phyloP scores from a whole-genome alignment of 2,113 vertebrate species.

The Dromiciops gliroides region DNA sequence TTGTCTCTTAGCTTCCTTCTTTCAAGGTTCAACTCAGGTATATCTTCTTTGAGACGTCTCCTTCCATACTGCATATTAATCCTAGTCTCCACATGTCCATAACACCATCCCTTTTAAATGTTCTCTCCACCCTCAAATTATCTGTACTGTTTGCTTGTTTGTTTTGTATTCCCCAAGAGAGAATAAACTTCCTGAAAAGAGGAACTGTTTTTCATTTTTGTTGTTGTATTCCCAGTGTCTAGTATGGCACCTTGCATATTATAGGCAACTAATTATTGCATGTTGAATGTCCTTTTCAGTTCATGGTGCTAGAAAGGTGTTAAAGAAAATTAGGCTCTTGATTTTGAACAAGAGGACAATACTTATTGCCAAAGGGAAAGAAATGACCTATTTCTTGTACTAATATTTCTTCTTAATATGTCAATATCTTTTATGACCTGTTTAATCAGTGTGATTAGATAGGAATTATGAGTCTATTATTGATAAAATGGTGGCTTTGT shows the following conservation, averaged over 20 bases:
- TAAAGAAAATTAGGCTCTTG: conserved; percentile 52
- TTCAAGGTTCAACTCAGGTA: neutral
- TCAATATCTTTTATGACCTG: neutral
- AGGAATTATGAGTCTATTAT: conserved; percentile 23
- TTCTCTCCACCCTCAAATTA: neutral
- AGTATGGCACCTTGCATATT: neutral
- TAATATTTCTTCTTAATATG: neutral
- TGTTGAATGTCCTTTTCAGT: neutral
- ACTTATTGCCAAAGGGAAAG: conserved; percentile 45
- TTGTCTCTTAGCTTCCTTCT: neutral
- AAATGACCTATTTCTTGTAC: conserved; percentile 10
- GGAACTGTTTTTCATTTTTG: neutral
- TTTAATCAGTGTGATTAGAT: conserved; percentile 45
- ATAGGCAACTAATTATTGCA: neutral
- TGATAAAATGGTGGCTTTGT: conserved; percentile 44
- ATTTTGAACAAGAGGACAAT: conserved; percentile 21
- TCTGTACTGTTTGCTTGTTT: neutral
- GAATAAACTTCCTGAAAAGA: neutral
- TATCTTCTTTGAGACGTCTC: neutral
- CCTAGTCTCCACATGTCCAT: neutral
- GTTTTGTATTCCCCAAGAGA: neutral
- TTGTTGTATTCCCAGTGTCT: neutral
- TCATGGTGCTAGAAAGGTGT: neutral
- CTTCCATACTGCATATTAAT: neutral
- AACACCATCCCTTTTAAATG: neutral